These are phyloP conservation scores for Acleris holmiana DNA, from an alignment of 2,888 invertebrate species.

Conservation along the genomic window DNA sequence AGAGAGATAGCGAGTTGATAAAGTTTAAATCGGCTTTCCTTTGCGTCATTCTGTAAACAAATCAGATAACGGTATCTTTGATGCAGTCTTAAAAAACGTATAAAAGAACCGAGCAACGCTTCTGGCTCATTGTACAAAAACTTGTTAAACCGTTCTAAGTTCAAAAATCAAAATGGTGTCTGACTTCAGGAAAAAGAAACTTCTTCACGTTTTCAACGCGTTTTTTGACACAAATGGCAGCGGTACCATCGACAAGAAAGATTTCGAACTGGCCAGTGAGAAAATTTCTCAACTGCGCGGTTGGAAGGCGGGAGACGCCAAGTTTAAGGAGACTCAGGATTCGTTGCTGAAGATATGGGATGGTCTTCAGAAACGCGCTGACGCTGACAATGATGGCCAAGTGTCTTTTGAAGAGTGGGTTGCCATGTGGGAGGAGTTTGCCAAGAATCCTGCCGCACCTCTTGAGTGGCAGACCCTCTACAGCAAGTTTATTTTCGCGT, in stretches of 20 bases:
- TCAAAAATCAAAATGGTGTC: slow-evolving; percentile 85
- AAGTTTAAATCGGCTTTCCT: slow-evolving; percentile 16
- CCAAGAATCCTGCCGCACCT: slow-evolving; percentile 89
- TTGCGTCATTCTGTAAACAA: slow-evolving; percentile 27
- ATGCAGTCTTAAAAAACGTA: slow-evolving; percentile 24
- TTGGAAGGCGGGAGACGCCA: slow-evolving; percentile 89
- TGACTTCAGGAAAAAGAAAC: slow-evolving; percentile 94
- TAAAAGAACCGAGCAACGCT: slow-evolving; percentile 3
- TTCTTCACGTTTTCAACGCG: slow-evolving; percentile 92
- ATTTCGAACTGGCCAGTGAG: slow-evolving; percentile 93
- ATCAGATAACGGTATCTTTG: slow-evolving; percentile 34
- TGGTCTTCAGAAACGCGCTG: slow-evolving; percentile 91
- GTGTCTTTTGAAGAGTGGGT: slow-evolving; percentile 95
- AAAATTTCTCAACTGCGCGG: slow-evolving; percentile 92
- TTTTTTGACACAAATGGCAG: slow-evolving; percentile 96
- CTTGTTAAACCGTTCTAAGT: background rate
- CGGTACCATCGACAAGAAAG: slow-evolving; percentile 93
- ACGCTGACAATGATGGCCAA: slow-evolving; percentile 93
- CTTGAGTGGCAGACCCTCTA: slow-evolving; percentile 93
- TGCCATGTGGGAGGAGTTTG: slow-evolving; percentile 92
- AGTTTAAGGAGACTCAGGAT: slow-evolving; percentile 89
- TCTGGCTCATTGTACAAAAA: slow-evolving; percentile 13
- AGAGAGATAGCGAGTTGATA: slow-evolving; percentile 47
- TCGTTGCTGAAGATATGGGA: slow-evolving; percentile 93
- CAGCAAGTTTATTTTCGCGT: slow-evolving; percentile 93